Evolutionary conservation across 1,140 invertebrate species (phyloP).

Genomic region (Chironomus striatipennis): DNA sequence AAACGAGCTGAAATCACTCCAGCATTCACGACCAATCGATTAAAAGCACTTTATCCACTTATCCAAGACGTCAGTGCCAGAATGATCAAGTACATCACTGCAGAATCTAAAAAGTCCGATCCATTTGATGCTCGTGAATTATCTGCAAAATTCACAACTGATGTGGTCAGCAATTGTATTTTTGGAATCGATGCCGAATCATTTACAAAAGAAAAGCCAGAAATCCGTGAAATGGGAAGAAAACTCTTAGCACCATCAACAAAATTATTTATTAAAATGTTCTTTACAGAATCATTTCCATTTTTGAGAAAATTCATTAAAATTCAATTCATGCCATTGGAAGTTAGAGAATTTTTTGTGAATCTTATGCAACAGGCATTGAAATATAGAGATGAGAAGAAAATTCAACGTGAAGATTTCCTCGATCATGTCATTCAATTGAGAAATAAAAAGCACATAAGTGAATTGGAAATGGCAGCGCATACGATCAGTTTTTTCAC

Average conservation of each 20-base stretch:
- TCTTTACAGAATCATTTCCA: conserved; percentile 30
- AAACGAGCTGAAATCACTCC: conserved; percentile 24
- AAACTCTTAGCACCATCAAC: conserved; percentile 32
- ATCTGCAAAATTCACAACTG: conserved; percentile 41
- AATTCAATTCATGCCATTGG: conserved; percentile 32
- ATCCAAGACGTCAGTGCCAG: not conserved
- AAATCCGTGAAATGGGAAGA: conserved; percentile 31
- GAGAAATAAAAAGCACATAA: conserved; percentile 38
- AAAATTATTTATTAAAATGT: conserved; percentile 31
- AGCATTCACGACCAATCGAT: conserved; percentile 20
- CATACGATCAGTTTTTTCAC: conserved; percentile 46
- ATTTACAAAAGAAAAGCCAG: conserved; percentile 31
- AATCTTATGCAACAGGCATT: conserved; percentile 32
- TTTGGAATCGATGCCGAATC: conserved; percentile 41
- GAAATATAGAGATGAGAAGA: conserved; percentile 29
- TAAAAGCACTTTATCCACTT: conserved; percentile 23
- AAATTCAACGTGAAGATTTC: conserved; percentile 37
- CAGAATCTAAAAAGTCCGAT: not conserved
- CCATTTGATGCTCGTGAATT: conserved; percentile 28
- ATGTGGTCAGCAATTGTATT: conserved; percentile 42
- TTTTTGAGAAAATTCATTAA: conserved; percentile 30
- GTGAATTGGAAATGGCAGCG: conserved; percentile 47
- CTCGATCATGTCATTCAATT: conserved; percentile 39
- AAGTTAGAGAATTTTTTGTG: conserved; percentile 36
- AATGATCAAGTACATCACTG: conserved; percentile 11